phyloP scores from a whole-genome alignment of 2,113 vertebrate species.

The Meriones unguiculatus region DNA sequence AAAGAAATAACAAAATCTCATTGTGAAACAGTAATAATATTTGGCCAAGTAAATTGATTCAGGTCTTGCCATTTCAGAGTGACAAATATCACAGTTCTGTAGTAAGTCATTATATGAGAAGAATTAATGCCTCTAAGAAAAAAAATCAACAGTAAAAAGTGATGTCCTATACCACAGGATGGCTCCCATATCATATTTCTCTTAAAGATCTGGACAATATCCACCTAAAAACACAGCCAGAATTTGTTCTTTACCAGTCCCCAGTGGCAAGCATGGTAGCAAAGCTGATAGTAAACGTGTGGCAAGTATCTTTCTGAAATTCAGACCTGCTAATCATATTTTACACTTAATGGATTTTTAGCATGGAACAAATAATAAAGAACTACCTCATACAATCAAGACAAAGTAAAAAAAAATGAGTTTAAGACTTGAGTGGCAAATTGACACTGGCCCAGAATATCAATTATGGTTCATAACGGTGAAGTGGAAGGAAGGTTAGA shows the following conservation, averaged over 20 bases:
- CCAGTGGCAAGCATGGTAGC: neutral
- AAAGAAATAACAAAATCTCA: neutral
- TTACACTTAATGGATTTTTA: slow-evolving; percentile 64
- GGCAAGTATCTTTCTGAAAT: slow-evolving; percentile 12
- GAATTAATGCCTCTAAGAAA: neutral
- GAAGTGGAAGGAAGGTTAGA: neutral
- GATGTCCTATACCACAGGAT: neutral
- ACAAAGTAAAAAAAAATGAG: slow-evolving; percentile 69
- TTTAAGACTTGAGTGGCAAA: slow-evolving; percentile 48
- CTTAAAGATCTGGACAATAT: neutral
- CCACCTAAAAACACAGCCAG: neutral
- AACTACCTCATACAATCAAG: slow-evolving; percentile 55
- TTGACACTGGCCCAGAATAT: slow-evolving; percentile 60
- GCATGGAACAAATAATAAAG: slow-evolving; percentile 74
- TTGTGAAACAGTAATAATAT: neutral
- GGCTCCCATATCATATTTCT: neutral
- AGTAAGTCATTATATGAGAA: neutral
- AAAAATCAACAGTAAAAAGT: neutral
- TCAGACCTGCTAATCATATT: slow-evolving; percentile 10
- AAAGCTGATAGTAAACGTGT: slow-evolving; percentile 36
- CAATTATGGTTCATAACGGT: slow-evolving; percentile 68
- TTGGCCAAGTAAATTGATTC: neutral
- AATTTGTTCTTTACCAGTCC: neutral
- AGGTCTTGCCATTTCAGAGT: neutral
- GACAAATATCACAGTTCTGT: neutral